Base-by-base conservation (phyloP, 2,797 vertebrate genomes). In the Kryptolebias ocellatus region DNA sequence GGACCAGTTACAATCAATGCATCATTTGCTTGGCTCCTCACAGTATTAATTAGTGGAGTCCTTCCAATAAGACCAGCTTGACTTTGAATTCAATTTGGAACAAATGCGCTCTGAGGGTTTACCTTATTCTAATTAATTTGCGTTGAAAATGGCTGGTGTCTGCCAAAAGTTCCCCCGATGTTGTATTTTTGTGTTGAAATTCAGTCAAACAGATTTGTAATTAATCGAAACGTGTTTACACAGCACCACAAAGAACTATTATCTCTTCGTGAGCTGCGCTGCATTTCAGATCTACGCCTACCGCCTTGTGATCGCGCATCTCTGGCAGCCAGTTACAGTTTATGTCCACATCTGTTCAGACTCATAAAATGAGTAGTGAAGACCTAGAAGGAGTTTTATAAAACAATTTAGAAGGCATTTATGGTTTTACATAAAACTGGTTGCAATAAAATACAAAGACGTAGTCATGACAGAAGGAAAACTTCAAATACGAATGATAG, bases 51-150 rank as follows among this genome's bases (percentile, higher is more conserved):
- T 65, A 66, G 53, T 31, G 52, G 67, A 76, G 45, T 76, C 67
- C 61, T 70, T 85, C 78, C 62, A 72, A 69, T 79, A 64, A 80
- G 54, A 42, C 68, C 83, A 78, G 78, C 71, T 76, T 76, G 78
- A 79, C 68, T 73, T 62, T 53, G 62, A 80, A 79, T 75, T 73
- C 64, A 75, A 63, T 72, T 85, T 64, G 64, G 80, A 78, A 78
- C 70, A 68, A 83, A 82, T 79, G 53, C 67, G 67, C 72, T 77
- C 57, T 28, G 58, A 67, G 74, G 55, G 60, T 88, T 84, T 78
- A 78, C 79, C 72, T 78, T 76, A 52, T 70, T 83, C 79, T 75
- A 79, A 83, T 83, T 78, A 70, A 81, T 88, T 75, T 60, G 50
- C 81, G 69, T 76, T 60, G 72, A 29, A 24, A 18, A 63, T 60